These are phyloP conservation scores for Stomatorhinus ivindoensis DNA, from an alignment of 2,113 vertebrate species.

Conservation along the genomic window DNA sequence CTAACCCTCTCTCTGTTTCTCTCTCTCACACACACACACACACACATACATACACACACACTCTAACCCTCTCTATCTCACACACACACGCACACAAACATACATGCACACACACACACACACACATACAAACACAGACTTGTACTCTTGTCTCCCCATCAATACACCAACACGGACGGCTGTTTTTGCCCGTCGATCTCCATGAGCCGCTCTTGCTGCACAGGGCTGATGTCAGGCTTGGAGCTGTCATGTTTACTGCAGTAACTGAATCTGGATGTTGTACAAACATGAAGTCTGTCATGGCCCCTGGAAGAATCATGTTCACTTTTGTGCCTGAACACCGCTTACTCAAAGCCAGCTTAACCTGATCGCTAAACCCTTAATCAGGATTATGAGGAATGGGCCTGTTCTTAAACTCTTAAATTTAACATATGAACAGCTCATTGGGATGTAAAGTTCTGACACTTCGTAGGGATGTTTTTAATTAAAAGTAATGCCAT, in stretches of 20 bases:
- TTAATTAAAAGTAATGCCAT: not conserved
- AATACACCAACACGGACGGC: not conserved
- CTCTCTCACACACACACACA: too few species aligned
- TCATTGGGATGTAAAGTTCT: not conserved
- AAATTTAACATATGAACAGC: not conserved
- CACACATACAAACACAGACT: not conserved
- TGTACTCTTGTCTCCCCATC: not conserved
- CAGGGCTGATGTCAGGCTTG: not conserved
- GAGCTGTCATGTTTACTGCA: not conserved
- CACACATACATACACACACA: too few species aligned
- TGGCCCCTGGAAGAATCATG: not conserved
- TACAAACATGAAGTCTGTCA: not conserved
- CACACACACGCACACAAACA: not conserved
- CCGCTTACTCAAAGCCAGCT: not conserved
- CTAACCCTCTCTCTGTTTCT: too few species aligned
- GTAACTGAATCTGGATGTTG: not conserved
- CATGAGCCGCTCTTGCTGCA: not conserved
- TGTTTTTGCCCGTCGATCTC: not conserved
- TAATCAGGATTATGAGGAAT: not conserved
- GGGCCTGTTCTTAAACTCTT: not conserved
- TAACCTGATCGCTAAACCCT: not conserved
- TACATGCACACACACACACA: not conserved
- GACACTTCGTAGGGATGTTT: not conserved
- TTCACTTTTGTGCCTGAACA: not conserved
- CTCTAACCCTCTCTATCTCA: not conserved